Evolutionary conservation across 2,888 invertebrate genomes (phyloP).

Genomic region (Tenthredo distinguenda): DNA sequence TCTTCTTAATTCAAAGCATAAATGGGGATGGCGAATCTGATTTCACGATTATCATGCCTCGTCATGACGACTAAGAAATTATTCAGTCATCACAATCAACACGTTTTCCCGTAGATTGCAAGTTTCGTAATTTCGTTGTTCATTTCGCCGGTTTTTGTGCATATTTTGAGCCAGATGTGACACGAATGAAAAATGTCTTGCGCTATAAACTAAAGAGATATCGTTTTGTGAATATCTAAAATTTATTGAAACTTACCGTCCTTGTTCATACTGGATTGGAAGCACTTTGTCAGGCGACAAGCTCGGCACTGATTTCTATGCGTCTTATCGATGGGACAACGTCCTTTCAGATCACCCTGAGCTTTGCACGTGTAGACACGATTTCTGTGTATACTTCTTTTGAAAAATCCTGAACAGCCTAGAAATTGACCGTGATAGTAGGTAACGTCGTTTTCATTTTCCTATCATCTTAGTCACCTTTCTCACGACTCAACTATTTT

Average conservation of each 20-base stretch:
- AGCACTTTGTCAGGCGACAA: constrained; percentile 96
- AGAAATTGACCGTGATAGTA: constrained; percentile 17
- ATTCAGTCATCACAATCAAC: not conserved
- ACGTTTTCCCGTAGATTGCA: not conserved
- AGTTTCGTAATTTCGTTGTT: not conserved
- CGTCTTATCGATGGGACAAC: constrained; percentile 98
- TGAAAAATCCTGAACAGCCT: constrained; percentile 98
- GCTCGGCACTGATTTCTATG: constrained; percentile 98
- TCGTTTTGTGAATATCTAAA: not conserved
- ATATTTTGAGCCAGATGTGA: not conserved
- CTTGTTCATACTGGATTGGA: constrained; percentile 98
- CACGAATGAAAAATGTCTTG: not conserved
- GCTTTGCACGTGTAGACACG: constrained; percentile 98
- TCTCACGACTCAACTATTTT: not conserved
- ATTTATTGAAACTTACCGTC: constrained; percentile 87
- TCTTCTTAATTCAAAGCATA: constrained; percentile 19
- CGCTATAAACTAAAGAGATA: not conserved
- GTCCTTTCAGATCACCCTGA: constrained; percentile 94
- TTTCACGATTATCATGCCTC: constrained; percentile 36
- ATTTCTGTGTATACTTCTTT: constrained; percentile 97
- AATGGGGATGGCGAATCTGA: constrained; percentile 33
- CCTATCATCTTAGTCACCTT: not conserved
- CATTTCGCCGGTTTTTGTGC: not conserved
- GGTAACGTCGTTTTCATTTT: not conserved
- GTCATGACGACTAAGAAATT: constrained; percentile 22